Percentiles rank a stretch among this genome's conserved stretches.
These are phyloP conservation scores for Metacarcinus magister DNA, from an alignment of 2,888 invertebrate species.

Conservation along the genomic window DNA sequence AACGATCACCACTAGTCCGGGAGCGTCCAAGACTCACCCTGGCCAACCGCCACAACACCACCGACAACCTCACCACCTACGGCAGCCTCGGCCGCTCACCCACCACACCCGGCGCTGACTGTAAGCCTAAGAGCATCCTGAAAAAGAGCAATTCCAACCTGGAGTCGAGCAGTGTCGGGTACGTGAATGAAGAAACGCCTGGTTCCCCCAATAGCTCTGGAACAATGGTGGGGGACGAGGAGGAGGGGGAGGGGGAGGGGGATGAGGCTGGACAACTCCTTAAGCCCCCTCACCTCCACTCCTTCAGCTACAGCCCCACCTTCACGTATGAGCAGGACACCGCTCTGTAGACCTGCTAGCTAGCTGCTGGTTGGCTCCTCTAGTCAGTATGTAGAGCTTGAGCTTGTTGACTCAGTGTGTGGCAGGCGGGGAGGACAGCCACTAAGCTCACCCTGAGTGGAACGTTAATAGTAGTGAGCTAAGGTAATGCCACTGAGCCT, in stretches of 20 bases:
- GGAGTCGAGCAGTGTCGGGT: conserved; percentile 82
- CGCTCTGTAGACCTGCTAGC: conserved; percentile 68
- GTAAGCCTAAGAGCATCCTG: conserved; percentile 84
- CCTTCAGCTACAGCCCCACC: conserved; percentile 77
- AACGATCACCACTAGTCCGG: conserved; percentile 80
- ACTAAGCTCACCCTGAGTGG: background rate
- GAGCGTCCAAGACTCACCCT: conserved; percentile 79
- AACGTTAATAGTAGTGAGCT: background rate
- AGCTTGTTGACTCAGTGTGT: background rate
- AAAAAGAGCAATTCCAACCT: conserved; percentile 84
- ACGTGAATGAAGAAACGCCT: conserved; percentile 73
- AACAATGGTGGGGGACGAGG: conserved; percentile 75
- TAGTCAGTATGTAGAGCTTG: conserved; percentile 31
- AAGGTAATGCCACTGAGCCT: background rate
- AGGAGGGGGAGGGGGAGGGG: conserved; percentile 77
- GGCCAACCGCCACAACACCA: conserved; percentile 79
- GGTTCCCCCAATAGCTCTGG: conserved; percentile 69
- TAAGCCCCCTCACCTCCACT: conserved; percentile 72
- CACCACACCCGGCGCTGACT: conserved; percentile 80
- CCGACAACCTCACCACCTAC: conserved; percentile 81
- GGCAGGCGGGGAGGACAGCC: background rate
- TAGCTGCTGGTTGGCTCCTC: background rate
- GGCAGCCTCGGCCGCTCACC: conserved; percentile 80
- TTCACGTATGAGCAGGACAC: conserved; percentile 78
- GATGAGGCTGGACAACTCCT: conserved; percentile 71